Base-by-base conservation (phyloP, 2,113 vertebrate genomes). In the Montifringilla adamsi region DNA sequence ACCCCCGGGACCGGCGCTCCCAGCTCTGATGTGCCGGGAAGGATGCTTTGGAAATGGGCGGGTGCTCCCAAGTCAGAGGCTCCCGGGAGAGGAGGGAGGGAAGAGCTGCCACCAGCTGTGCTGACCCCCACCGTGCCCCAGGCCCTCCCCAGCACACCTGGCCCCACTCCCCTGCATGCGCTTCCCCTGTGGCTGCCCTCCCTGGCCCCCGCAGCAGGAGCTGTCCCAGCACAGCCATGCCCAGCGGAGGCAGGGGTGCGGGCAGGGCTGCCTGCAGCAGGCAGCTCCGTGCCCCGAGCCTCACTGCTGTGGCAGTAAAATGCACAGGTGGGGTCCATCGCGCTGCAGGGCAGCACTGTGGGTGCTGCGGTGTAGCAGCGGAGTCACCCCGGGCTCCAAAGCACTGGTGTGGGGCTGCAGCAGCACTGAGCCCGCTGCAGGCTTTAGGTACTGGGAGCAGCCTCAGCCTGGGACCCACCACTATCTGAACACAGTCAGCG, bases 291-390 rank as follows among this genome's bases (percentile, higher is more conserved):
- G 15, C 19, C 6, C 39, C 14, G 35, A 1, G 0, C 27, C 59
- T 11, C 14, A 2, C 49, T 26, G 3, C 37, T 28, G 27, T 13
- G 0, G 14, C 46, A 3, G 26, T 24, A 13, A 17, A 46, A 4
- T 3, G 10, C 31, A 9, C 13, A 0, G 0, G 11, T 6, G n/a
- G 35, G 41, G 27, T 55, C 44, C 7, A 1, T 37, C 4, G 1
- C 10, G 0, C n/a, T 28, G 56, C 41, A 6, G 67, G 70, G 31
- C 70, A n/a, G 59, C 0, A 0, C 63, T 28, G 31, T 0, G 2
- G 33, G 12, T 52, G 66, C 53, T 30, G 43, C 7, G 8, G 21
- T 17, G 55, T 11, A 43, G 27, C 73, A 24, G 62, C 2, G 0
- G 60, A 5, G 43, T 52, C 15, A n/a, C 30, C 3, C 1, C 2